These are phyloP conservation scores for Chelidonichthys spinosus DNA, from an alignment of 2,797 vertebrate species.

Conservation along the genomic window DNA sequence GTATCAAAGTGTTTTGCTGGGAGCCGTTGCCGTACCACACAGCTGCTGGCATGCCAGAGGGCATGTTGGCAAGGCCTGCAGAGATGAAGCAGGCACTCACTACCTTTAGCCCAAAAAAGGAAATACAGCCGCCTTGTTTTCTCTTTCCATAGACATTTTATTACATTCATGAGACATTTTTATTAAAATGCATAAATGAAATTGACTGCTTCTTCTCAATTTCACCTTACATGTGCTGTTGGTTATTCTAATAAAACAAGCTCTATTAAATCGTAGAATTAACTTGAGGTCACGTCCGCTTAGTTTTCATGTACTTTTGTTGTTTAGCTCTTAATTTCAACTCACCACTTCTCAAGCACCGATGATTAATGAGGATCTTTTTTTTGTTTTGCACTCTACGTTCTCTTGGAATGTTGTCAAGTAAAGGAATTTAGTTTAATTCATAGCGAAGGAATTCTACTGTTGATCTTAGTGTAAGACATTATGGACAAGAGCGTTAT, in stretches of 20 bases:
- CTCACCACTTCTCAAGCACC: conserved; percentile 1
- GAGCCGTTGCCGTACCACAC: conserved; percentile 33
- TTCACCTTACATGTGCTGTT: conserved; percentile 27
- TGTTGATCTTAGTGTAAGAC: conserved; percentile 56
- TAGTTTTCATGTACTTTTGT: background rate
- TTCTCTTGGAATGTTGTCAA: conserved; percentile 22
- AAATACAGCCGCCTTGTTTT: conserved; percentile 34
- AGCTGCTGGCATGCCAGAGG: conserved; percentile 30
- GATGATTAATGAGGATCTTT: conserved; percentile 17
- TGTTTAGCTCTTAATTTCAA: conserved; percentile 6
- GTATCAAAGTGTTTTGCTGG: conserved; percentile 29
- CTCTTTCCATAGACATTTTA: conserved; percentile 29
- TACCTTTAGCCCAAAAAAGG: conserved; percentile 13
- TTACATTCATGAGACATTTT: conserved; percentile 32
- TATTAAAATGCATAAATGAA: conserved; percentile 28
- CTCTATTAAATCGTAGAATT: conserved; percentile 2
- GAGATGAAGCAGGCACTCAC: background rate
- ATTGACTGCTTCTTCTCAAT: conserved; percentile 14
- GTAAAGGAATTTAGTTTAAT: conserved; percentile 32
- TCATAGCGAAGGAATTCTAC: conserved; percentile 15
- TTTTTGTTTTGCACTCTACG: conserved; percentile 29
- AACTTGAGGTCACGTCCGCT: conserved; percentile 5
- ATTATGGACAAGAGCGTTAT: conserved; percentile 30
- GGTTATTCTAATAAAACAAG: conserved; percentile 31
- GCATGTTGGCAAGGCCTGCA: conserved; percentile 11